Conservation (phyloP, 2,888 invertebrate species). For the Pseudanteris insignis region DNA sequence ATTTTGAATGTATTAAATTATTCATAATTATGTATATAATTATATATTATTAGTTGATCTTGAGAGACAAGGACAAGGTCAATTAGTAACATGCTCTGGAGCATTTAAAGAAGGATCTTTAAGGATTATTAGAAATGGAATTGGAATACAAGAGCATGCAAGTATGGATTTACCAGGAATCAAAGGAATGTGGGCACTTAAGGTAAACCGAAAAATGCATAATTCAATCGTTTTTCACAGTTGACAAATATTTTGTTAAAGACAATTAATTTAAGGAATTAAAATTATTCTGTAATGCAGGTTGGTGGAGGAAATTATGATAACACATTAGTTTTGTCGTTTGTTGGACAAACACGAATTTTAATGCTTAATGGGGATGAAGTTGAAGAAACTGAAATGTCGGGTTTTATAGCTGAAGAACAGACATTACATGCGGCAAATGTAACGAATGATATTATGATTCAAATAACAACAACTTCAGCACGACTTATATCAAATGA, state of each 20-base stretch:
- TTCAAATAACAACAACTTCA: slow-evolving; percentile 79
- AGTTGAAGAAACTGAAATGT: slow-evolving; percentile 95
- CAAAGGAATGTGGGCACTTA: slow-evolving; percentile 98
- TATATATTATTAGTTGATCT: slow-evolving; percentile 76
- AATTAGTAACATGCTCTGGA: slow-evolving; percentile 97
- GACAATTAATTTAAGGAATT: not conserved
- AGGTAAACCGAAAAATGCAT: too few species aligned
- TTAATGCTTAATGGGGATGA: slow-evolving; percentile 92
- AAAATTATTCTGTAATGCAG: slow-evolving; percentile 14
- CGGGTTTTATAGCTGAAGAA: slow-evolving; percentile 89
- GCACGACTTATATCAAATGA: slow-evolving; percentile 77
- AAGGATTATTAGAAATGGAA: slow-evolving; percentile 96
- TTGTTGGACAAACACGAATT: slow-evolving; percentile 96
- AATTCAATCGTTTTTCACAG: too few species aligned
- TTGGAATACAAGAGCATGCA: slow-evolving; percentile 98
- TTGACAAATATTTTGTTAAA: too few species aligned
- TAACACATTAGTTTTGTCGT: slow-evolving; percentile 92
- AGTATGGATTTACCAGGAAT: slow-evolving; percentile 96
- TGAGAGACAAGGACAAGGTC: slow-evolving; percentile 96
- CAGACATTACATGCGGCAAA: slow-evolving; percentile 96
- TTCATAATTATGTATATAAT: too few species aligned
- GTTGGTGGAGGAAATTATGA: slow-evolving; percentile 74
- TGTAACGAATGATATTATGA: slow-evolving; percentile 82
- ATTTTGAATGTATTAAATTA: not conserved
- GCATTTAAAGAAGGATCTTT: slow-evolving; percentile 97